Conservation (phyloP, 2,888 invertebrate genomes). For the Trissoscelio sp. region DNA sequence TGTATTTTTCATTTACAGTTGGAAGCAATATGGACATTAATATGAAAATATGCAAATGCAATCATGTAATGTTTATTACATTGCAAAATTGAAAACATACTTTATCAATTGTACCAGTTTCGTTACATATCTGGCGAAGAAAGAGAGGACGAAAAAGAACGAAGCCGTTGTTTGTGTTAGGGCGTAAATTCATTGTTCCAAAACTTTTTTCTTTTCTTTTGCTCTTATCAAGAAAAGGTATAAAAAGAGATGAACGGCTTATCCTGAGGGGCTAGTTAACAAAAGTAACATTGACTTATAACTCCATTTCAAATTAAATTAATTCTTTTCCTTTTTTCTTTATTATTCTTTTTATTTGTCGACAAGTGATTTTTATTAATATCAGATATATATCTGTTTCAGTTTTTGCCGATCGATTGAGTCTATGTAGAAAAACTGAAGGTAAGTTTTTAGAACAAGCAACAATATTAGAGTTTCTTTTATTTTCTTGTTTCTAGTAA, state of each 20-base stretch:
- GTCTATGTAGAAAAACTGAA: too few species aligned
- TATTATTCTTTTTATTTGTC: background rate
- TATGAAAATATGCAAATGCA: background rate
- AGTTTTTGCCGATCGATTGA: too few species aligned
- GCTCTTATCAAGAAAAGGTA: slow-evolving; percentile 24
- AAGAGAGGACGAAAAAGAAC: slow-evolving; percentile 13
- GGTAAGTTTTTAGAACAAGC: too few species aligned
- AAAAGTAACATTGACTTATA: slow-evolving; percentile 43
- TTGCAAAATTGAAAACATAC: slow-evolving; percentile 4
- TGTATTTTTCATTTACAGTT: too few species aligned
- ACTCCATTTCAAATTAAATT: slow-evolving; percentile 26
- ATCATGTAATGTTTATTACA: background rate
- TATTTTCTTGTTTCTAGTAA: too few species aligned
- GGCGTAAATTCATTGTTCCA: slow-evolving; percentile 27
- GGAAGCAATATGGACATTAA: too few species aligned
- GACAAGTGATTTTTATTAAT: slow-evolving; percentile 10
- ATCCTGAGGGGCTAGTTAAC: slow-evolving; percentile 40
- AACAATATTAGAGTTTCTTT: too few species aligned
- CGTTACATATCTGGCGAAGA: slow-evolving; percentile 2
- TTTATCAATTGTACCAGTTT: slow-evolving; percentile 19
- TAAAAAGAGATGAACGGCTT: slow-evolving; percentile 41
- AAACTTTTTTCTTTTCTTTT: slow-evolving; percentile 40
- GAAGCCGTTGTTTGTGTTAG: slow-evolving; percentile 26
- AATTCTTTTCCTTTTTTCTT: slow-evolving; percentile 18
- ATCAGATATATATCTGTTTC: too few species aligned